Evolutionary conservation across 2,888 invertebrate species (phyloP).

Genomic region (Apodemia hepburni): DNA sequence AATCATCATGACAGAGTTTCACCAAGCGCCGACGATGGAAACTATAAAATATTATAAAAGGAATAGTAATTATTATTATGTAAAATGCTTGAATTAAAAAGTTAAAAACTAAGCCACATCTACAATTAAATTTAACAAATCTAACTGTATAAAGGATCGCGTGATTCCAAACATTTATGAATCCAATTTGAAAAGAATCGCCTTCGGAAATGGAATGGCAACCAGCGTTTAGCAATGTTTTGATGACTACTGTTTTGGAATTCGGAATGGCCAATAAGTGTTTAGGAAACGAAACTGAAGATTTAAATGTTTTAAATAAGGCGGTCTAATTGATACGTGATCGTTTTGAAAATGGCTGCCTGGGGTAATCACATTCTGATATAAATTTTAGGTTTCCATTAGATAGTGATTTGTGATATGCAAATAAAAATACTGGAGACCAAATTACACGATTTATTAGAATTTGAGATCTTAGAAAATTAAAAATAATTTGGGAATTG

Average conservation of each 20-base stretch:
- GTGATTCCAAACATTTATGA: constrained; percentile 40
- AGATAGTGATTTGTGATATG: constrained; percentile 1
- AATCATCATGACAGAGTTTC: too few relatives aligned
- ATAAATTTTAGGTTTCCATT: not conserved
- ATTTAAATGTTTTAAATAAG: constrained; percentile 42
- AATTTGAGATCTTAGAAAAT: not conserved
- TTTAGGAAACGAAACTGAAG: constrained; percentile 43
- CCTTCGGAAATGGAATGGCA: constrained; percentile 58
- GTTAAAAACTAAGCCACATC: not conserved
- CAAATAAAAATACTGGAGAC: not conserved
- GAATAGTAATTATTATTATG: too few relatives aligned
- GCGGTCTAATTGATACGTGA: constrained; percentile 42
- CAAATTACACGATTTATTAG: not conserved
- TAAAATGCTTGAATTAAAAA: not conserved
- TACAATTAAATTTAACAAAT: constrained; percentile 19
- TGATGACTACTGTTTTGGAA: constrained; percentile 53
- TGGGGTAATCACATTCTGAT: constrained; percentile 20
- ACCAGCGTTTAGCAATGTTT: constrained; percentile 49
- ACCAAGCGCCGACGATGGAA: too few relatives aligned
- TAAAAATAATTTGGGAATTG: not conserved
- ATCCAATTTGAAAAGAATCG: constrained; percentile 44
- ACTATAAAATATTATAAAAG: too few relatives aligned
- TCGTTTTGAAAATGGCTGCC: constrained; percentile 34
- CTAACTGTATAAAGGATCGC: constrained; percentile 29
- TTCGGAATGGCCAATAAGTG: constrained; percentile 40